Evolutionary conservation across 1,140 invertebrate genomes (phyloP), one percentile per base, ranked within the genome.

Genomic region (Drosophila suzukii): DNA sequence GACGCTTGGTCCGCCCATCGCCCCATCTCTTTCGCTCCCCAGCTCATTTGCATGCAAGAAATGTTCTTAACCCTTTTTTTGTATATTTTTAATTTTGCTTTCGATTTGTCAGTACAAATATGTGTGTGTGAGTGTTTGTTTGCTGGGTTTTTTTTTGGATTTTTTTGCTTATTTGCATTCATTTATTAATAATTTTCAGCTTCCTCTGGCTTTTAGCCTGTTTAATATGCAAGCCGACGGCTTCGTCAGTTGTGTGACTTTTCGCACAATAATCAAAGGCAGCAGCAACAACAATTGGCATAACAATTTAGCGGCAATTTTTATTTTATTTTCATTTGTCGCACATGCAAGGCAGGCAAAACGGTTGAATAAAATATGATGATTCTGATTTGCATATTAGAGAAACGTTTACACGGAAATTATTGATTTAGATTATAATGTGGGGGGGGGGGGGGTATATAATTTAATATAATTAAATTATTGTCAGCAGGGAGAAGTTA

Each of bases 191-290:
- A 76, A 76, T 79, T 76, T 78, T 71, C 41, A 53, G 54, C 34
- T 51, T 56, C 54, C 58, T 32, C 36, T 30, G 38, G 47, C 39
- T 32, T 59, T 34, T 60, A 15, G 61, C 34, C 57, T 56, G 56
- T 61, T 88, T 89, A 88, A 83, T 88, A 88, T 88, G 76, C 84
- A 80, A 57, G 84, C 84, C 84, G 76, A 38, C 76, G 70, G 82
- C 82, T 75, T 55, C 65, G 67, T 43, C 75, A 66, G 75, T 80
- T 88, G 83, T 88, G 83, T 88, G 83, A 88, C 86, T 88, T 88
- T 88, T 88, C 83, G 83, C 83, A 88, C 83, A 88, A 88, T 81
- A 83, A 88, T 84, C 84, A 83, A 76, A 79, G 67, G 67, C 84
- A 65, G 44, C 70, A 50, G 51, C 7, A 53, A 46, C 53, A 58